These are phyloP conservation scores for Macropodus opercularis DNA, from an alignment of 2,797 vertebrate species.

Conservation along the genomic window DNA sequence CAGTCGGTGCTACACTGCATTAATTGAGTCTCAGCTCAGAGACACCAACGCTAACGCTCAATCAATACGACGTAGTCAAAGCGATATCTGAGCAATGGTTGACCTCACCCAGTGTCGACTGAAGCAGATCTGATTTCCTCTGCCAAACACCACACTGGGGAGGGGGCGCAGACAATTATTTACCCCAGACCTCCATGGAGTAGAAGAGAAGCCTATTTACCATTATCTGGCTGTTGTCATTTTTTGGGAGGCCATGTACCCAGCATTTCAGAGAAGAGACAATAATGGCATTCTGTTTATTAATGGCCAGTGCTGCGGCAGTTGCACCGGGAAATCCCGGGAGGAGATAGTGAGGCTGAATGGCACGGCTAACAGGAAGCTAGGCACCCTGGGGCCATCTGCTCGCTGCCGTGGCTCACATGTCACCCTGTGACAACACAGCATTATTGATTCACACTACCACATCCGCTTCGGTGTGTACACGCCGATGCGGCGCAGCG, in stretches of 20 bases:
- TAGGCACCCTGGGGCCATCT: slow-evolving; percentile 77
- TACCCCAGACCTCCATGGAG: slow-evolving; percentile 58
- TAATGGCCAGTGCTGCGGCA: slow-evolving; percentile 73
- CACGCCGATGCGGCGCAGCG: slow-evolving; percentile 39
- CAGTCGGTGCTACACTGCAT: slow-evolving; percentile 18
- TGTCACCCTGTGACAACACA: slow-evolving; percentile 81
- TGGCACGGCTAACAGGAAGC: slow-evolving; percentile 78
- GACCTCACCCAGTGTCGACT: slow-evolving; percentile 66
- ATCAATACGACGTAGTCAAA: slow-evolving; percentile 62
- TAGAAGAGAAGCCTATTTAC: slow-evolving; percentile 64
- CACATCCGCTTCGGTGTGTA: slow-evolving; percentile 78
- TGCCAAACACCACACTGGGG: slow-evolving; percentile 48
- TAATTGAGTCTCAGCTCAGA: slow-evolving; percentile 57
- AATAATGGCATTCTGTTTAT: slow-evolving; percentile 75
- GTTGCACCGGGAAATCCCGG: slow-evolving; percentile 75
- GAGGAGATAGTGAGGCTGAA: slow-evolving; percentile 53
- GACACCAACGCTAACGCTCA: slow-evolving; percentile 49
- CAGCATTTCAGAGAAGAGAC: slow-evolving; percentile 62
- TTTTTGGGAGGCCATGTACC: slow-evolving; percentile 51
- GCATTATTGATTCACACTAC: slow-evolving; percentile 83
- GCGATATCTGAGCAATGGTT: slow-evolving; percentile 64
- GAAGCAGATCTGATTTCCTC: slow-evolving; percentile 69
- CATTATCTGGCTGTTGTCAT: slow-evolving; percentile 65
- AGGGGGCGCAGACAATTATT: slow-evolving; percentile 48
- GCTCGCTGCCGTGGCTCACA: slow-evolving; percentile 78